These are phyloP conservation scores for Dicaeum eximium DNA, from an alignment of 2,113 vertebrate genomes.

Conservation along the genomic window DNA sequence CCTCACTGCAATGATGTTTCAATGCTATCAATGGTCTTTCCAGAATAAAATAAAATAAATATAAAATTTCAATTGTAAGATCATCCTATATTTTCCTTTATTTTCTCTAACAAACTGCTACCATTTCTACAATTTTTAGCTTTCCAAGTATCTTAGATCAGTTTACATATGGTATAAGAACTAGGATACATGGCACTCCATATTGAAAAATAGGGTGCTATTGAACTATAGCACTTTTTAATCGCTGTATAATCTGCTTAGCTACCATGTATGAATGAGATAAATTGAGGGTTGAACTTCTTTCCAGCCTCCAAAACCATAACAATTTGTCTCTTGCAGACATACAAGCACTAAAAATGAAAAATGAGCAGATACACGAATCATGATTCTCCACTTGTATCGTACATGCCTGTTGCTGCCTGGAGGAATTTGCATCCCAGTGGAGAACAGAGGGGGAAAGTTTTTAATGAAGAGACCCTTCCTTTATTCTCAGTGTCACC, in stretches of 20 bases:
- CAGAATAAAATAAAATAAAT: conserved; percentile 6
- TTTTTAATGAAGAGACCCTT: neutral
- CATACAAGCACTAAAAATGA: conserved; percentile 5
- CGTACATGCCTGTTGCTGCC: neutral
- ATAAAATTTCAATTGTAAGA: conserved; percentile 20
- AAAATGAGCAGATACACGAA: neutral
- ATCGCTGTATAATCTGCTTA: conserved; percentile 30
- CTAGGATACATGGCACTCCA: neutral
- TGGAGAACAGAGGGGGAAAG: neutral
- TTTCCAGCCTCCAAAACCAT: neutral
- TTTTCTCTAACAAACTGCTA: conserved; percentile 15
- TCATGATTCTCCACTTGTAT: neutral
- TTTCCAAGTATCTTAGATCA: conserved; percentile 1
- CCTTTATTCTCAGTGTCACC: neutral
- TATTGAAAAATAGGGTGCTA: conserved; percentile 41
- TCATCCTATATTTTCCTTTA: neutral
- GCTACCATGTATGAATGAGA: neutral
- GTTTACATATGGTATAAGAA: neutral
- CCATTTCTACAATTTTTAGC: neutral
- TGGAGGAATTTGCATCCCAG: neutral
- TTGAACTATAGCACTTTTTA: conserved; percentile 57
- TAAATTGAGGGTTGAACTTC: conserved; percentile 25
- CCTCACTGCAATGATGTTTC: neutral
- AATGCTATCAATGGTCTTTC: neutral
- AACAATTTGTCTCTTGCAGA: conserved; percentile 35